Percentiles rank a stretch among this genome's conserved stretches.
These are phyloP conservation scores for Cheiracanthium punctorium DNA, from an alignment of 2,888 invertebrate genomes.

Conservation along the genomic window DNA sequence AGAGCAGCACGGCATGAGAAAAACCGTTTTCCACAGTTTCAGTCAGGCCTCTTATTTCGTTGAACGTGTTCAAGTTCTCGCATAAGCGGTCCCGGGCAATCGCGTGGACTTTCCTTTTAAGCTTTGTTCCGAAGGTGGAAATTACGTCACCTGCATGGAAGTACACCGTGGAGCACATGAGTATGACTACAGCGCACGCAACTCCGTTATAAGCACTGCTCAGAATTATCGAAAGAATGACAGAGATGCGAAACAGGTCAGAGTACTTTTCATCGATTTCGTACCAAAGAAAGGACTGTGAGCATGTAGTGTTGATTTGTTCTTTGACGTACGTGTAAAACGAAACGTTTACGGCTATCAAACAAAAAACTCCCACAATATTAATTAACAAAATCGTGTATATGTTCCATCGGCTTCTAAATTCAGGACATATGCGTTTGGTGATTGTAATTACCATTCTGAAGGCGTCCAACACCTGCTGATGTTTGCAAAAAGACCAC, in stretches of 20 bases:
- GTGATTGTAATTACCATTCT: background rate
- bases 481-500: background rate
- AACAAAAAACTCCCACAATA: too few species aligned
- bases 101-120: background rate
- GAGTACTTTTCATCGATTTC: background rate
- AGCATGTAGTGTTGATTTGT: too few species aligned
- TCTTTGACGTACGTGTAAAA: too few species aligned
- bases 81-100: background rate
- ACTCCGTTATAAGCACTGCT: background rate
- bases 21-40: constrained; percentile 2
- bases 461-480: background rate
- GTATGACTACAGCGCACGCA: background rate
- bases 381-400: background rate
- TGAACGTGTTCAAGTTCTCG: constrained; percentile 20
- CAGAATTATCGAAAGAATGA: background rate
- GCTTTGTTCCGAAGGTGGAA: background rate
- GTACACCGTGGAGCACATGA: constrained; percentile 19
- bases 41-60: background rate
- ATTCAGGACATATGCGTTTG: background rate
- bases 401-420: background rate
- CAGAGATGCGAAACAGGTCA: too few species aligned
- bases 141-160: constrained; percentile 16
- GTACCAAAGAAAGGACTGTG: background rate
- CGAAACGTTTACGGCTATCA: too few species aligned
- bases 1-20: constrained; percentile 5